Conservation (phyloP, 2,888 invertebrate genomes). For the Kuschelorhynchus macadamiae region DNA sequence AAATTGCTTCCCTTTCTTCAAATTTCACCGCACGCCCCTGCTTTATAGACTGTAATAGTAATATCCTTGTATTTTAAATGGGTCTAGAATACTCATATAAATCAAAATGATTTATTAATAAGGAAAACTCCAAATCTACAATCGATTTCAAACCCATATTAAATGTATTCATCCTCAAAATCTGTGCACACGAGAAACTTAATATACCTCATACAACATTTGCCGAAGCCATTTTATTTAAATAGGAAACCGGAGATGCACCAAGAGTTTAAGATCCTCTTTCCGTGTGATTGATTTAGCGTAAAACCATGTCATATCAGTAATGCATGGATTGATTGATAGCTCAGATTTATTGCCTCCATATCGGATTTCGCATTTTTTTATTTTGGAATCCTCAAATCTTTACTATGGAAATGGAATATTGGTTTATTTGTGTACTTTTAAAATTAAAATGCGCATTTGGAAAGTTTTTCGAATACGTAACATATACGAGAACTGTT, state of each 20-base stretch:
- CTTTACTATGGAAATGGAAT: constrained; percentile 14
- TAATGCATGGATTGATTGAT: constrained; percentile 25
- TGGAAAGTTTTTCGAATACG: no score
- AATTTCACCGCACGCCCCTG: no score
- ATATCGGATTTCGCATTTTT: constrained; percentile 17
- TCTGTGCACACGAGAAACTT: no score
- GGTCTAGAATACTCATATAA: no score
- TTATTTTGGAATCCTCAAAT: constrained; percentile 4
- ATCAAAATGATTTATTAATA: no score
- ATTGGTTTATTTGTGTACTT: constrained; percentile 4
- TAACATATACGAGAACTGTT: no score
- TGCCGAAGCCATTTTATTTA: background rate
- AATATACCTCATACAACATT: background rate
- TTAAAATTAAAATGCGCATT: background rate
- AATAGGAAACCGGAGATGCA: background rate
- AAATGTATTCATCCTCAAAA: no score
- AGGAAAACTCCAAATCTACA: no score
- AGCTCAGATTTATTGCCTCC: constrained; percentile 23
- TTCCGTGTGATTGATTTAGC: background rate
- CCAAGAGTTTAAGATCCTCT: background rate
- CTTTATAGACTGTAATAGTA: no score
- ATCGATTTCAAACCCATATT: no score
- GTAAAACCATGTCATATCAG: constrained; percentile 19
- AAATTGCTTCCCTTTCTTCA: no score
- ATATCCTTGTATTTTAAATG: no score